Evolutionary conservation across 2,797 vertebrate species (phyloP).

Genomic region (Scleropages formosus): DNA sequence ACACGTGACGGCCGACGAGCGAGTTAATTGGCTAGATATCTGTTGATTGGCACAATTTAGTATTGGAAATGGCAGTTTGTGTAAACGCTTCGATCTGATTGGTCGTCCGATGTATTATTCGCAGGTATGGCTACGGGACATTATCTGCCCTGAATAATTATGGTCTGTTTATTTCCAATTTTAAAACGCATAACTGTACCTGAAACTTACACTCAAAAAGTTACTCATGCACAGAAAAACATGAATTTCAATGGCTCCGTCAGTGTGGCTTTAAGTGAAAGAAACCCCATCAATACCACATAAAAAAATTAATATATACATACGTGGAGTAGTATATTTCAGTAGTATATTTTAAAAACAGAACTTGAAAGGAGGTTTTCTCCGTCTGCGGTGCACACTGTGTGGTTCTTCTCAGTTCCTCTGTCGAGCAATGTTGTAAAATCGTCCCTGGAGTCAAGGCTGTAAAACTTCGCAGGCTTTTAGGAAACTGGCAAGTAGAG

Average conservation of each 20-base stretch:
- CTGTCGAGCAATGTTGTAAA: constrained; percentile 24
- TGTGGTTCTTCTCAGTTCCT: background rate
- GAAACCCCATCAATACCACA: background rate
- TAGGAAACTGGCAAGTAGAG: constrained; percentile 24
- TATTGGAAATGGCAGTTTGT: constrained; percentile 83
- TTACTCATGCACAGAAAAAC: background rate
- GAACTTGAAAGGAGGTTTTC: background rate
- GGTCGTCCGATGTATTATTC: constrained; percentile 70
- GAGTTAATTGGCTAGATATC: constrained; percentile 75
- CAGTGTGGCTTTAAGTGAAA: background rate
- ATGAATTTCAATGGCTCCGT: background rate
- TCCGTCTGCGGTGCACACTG: background rate
- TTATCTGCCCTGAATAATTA: constrained; percentile 50
- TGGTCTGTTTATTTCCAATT: constrained; percentile 36
- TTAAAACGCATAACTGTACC: constrained; percentile 42
- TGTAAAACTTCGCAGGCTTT: constrained; percentile 22
- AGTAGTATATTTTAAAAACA: background rate
- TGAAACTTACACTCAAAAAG: constrained; percentile 32
- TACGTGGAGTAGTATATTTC: too few species aligned
- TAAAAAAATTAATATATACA: background rate
- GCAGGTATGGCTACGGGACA: constrained; percentile 77
- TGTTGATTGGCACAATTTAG: constrained; percentile 79
- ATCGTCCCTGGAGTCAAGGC: constrained; percentile 12
- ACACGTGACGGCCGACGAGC: constrained; percentile 75
- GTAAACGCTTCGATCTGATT: constrained; percentile 76